Conservation (phyloP, 1,140 invertebrate species). For the Drosophila prosaltans region DNA sequence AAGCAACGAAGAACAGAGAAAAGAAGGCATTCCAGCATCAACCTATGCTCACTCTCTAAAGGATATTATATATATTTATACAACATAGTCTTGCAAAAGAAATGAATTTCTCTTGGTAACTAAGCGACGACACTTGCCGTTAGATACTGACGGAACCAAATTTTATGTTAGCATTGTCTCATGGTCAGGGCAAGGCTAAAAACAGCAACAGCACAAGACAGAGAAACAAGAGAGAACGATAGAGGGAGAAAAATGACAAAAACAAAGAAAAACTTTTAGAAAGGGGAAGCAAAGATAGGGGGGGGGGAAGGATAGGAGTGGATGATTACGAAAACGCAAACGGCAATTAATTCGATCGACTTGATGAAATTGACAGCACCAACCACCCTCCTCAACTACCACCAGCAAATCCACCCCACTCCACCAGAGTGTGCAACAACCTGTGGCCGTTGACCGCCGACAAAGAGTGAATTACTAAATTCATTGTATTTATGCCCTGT, state of each 20-base stretch:
- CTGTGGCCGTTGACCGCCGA: slow-evolving; percentile 4
- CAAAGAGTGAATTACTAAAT: not conserved
- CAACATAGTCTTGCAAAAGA: too few relatives aligned
- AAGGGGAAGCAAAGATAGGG: too few relatives aligned
- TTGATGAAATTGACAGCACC: not conserved
- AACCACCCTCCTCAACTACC: not conserved
- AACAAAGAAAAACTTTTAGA: too few relatives aligned
- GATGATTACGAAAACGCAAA: not conserved
- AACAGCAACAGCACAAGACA: not conserved
- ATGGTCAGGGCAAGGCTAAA: not conserved
- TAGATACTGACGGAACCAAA: not conserved
- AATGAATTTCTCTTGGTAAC: too few relatives aligned
- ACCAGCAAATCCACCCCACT: not conserved
- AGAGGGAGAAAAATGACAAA: too few relatives aligned
- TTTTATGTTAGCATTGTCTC: not conserved
- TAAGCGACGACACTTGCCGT: too few relatives aligned
- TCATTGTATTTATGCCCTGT: not conserved
- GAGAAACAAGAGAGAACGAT: too few relatives aligned
- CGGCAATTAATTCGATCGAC: not conserved
- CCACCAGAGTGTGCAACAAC: slow-evolving; percentile 1
- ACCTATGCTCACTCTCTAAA: too few relatives aligned
- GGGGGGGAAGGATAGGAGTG: not conserved
- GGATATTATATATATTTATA: too few relatives aligned
- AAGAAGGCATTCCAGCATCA: too few relatives aligned
- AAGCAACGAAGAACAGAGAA: too few relatives aligned